Evolutionary conservation across 2,113 vertebrate species (phyloP).

Genomic region (Misgurnus mizolepis): DNA sequence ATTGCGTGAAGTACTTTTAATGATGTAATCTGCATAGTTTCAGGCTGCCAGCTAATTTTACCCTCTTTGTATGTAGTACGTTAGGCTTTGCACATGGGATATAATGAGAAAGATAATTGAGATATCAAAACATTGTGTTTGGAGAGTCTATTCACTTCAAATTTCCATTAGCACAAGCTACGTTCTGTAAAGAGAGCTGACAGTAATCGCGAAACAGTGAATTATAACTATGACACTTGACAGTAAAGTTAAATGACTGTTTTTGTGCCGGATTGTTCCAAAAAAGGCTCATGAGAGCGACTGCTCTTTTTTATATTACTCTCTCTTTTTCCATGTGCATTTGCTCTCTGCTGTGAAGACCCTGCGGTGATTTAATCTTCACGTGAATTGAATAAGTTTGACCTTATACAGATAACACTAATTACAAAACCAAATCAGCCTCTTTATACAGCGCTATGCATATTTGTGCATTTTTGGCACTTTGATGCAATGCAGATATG

Average conservation of each 20-base stretch:
- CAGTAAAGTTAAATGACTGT: constrained; percentile 52
- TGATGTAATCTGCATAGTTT: constrained; percentile 46
- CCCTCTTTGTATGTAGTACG: constrained; percentile 48
- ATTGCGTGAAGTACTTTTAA: constrained; percentile 42
- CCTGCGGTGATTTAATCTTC: constrained; percentile 56
- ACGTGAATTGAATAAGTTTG: constrained; percentile 54
- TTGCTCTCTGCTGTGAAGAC: constrained; percentile 44
- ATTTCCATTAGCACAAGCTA: constrained; percentile 42
- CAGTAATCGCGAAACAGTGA: constrained; percentile 55
- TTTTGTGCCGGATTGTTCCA: constrained; percentile 53
- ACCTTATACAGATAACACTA: constrained; percentile 60
- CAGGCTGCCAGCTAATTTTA: constrained; percentile 43
- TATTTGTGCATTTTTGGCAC: constrained; percentile 54
- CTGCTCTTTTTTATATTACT: constrained; percentile 2
- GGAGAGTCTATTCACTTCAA: constrained; percentile 48
- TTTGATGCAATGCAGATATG: constrained; percentile 50
- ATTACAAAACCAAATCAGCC: constrained; percentile 60
- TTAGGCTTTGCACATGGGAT: constrained; percentile 40
- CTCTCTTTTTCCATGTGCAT: constrained; percentile 17
- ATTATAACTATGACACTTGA: constrained; percentile 51
- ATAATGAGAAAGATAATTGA: constrained; percentile 54
- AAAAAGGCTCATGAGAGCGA: constrained; percentile 40
- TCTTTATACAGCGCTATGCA: constrained; percentile 48
- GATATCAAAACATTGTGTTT: constrained; percentile 54
- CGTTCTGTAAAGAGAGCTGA: constrained; percentile 50